Evolutionary conservation across 2,113 vertebrate species (phyloP).

Genomic region (Rattus rattus): DNA sequence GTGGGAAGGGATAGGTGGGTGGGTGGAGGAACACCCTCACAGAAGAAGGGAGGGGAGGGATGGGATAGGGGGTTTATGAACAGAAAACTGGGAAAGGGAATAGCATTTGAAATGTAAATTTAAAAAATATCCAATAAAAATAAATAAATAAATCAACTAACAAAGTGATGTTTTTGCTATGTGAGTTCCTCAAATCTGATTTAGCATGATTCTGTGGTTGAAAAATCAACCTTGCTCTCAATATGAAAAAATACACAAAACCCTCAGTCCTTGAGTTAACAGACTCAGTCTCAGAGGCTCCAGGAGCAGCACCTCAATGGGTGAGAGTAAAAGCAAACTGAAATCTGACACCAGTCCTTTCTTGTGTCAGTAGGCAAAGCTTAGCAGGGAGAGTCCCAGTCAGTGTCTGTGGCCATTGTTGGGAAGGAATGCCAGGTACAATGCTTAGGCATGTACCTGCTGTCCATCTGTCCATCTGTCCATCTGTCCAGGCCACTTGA

Average conservation of each 20-base stretch:
- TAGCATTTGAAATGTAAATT: no score
- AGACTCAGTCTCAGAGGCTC: neutral
- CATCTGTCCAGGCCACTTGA: neutral
- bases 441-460: neutral
- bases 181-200: neutral
- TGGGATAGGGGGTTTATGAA: no score
- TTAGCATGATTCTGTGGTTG: neutral
- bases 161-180: neutral
- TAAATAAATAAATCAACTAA: neutral
- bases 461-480: no score
- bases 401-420: neutral
- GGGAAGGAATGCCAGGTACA: neutral
- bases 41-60: no score
- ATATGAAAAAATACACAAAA: neutral
- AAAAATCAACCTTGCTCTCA: conserved; percentile 48
- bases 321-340: neutral
- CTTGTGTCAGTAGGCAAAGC: neutral
- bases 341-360: neutral
- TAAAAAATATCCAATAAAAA: no score
- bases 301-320: neutral
- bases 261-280: neutral
- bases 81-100: no score
- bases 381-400: neutral
- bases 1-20: no score
- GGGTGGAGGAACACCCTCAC: no score